Evolutionary conservation across 2,888 invertebrate species (phyloP), one percentile per base, ranked within the genome.

Genomic region (Gari tellinella): DNA sequence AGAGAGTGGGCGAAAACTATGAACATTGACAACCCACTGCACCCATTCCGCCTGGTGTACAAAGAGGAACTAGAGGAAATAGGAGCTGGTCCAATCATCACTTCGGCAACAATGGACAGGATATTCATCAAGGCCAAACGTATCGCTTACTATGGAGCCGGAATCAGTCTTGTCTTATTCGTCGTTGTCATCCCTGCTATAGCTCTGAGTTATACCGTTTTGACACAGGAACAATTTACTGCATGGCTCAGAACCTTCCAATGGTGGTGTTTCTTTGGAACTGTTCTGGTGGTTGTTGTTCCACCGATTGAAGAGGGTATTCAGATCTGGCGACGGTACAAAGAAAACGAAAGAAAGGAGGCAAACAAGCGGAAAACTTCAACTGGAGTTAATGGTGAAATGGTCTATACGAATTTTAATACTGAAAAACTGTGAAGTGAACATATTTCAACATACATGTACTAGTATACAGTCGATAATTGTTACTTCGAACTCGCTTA

Each of bases 11-110:
- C 85, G 63, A 84, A 82, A 53, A 81, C 84, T 1, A 77, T 86
- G 1, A 84, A 84, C 46, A 87, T 87, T 23, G 86, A 87, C 58
- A 87, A 87, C 61, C 87, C 87, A 0, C 73, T 87, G 14, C 80
- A 74, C 53, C 86, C 87, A 1, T 87, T 85, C 81, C 68, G 68
- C 15, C 69, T 82, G 10, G 55, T 73, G 0, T 85, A 83, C 57
- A 67, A 78, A 49, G 84, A 87, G 52, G 87, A 87, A 62, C 72
- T 87, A 8, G 75, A 80, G 8, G 21, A 69, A n/a, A 69, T 77
- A 45, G 52, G 63, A 41, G 72, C 66, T 4, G 73, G 67, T 17
- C 57, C 52, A 2, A 43, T 65, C 7, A 70, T 80, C 17, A 80
- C 78, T 0, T 66, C 73, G 1, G 63, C 60, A 5, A 63, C 61